phyloP scores from a whole-genome alignment of 2,888 invertebrate genomes.

The Pherbina coryleti region DNA sequence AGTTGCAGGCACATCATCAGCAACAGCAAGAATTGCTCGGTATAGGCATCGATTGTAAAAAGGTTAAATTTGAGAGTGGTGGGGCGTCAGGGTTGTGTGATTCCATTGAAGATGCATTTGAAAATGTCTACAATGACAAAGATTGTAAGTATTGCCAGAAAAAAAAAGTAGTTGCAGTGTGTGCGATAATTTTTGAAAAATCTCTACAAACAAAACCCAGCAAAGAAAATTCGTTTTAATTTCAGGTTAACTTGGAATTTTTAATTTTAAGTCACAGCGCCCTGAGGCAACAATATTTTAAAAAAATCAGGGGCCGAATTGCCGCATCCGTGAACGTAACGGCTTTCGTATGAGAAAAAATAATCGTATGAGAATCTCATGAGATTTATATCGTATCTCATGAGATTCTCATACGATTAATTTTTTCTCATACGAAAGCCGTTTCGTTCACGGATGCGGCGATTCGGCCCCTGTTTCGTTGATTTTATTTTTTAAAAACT shows the following conservation, averaged over 20 bases:
- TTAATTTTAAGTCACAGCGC: neutral
- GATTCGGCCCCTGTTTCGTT: too few species aligned
- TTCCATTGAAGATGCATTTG: slow-evolving; percentile 67
- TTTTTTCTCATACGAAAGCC: too few species aligned
- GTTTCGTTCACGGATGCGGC: too few species aligned
- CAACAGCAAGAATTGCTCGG: slow-evolving; percentile 57
- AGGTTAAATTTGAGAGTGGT: slow-evolving; percentile 60
- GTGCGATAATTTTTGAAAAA: neutral
- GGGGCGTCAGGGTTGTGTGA: slow-evolving; percentile 59
- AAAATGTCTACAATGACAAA: slow-evolving; percentile 67
- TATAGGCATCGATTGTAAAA: slow-evolving; percentile 65
- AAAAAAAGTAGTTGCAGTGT: neutral
- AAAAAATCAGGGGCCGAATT: too few species aligned
- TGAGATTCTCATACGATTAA: too few species aligned
- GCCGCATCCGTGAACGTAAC: too few species aligned
- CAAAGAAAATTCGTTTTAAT: slow-evolving; percentile 27
- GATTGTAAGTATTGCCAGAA: slow-evolving; percentile 65
- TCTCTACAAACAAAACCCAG: neutral
- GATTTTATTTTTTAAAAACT: too few species aligned
- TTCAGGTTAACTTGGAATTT: neutral
- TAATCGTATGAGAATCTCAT: too few species aligned
- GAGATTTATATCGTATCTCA: too few species aligned
- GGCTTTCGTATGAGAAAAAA: too few species aligned
- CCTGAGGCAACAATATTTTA: too few species aligned
- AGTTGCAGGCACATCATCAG: slow-evolving; percentile 53